Evolutionary conservation across 2,888 invertebrate species (phyloP).

Genomic region (Macrophya annulata): DNA sequence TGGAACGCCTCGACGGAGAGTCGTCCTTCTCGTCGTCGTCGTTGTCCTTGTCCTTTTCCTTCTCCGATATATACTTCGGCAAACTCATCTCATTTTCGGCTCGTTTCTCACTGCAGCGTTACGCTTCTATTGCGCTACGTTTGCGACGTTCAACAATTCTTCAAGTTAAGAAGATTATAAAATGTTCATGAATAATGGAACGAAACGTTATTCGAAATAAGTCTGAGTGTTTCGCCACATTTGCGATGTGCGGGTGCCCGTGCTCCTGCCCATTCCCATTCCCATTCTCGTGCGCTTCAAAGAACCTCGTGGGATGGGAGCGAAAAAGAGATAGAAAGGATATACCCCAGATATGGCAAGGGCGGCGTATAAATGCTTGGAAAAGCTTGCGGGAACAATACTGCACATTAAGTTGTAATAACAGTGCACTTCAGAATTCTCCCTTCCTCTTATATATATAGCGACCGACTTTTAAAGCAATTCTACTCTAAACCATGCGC

Average conservation of each 20-base stretch:
- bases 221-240: conserved; percentile 58
- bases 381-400: conserved; percentile 71
- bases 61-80: background rate
- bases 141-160: conserved; percentile 70
- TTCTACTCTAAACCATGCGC: conserved; percentile 39
- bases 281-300: conserved; percentile 30
- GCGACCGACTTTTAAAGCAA: conserved; percentile 55
- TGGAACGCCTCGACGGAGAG: background rate
- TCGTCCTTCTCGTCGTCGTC: background rate
- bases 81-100: conserved; percentile 16
- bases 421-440: conserved; percentile 65
- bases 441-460: conserved; percentile 63
- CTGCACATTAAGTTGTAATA: conserved; percentile 73
- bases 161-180: conserved; percentile 75
- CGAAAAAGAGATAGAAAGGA: conserved; percentile 55
- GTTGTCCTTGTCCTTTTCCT: background rate
- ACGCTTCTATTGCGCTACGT: background rate
- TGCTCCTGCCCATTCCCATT: conserved; percentile 49
- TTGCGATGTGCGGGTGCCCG: conserved; percentile 49
- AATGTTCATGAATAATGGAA: conserved; percentile 77
- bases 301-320: conserved; percentile 46
- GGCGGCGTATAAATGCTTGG: conserved; percentile 62
- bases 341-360: conserved; percentile 38
- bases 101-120: conserved; percentile 6
- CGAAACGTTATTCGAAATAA: conserved; percentile 68